Percentiles rank a stretch among this genome's conserved stretches.
Conservation (phyloP, 2,888 invertebrate species). For the Eudasyphora cyanicolor region DNA sequence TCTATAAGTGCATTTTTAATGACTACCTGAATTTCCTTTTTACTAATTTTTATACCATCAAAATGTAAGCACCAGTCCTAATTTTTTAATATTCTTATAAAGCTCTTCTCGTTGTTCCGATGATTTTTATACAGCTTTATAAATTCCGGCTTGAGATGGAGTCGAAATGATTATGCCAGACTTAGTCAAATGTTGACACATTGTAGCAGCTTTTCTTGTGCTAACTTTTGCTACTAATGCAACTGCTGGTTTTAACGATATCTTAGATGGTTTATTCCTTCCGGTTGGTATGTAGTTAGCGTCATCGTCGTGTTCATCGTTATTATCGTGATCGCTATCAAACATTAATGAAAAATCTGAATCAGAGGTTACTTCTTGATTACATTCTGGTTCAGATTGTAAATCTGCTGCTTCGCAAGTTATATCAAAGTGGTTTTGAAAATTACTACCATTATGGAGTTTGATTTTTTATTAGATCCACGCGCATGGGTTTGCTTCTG, state of each 20-base stretch:
- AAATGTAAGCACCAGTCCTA: background rate
- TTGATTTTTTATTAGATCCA: no score
- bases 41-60: background rate
- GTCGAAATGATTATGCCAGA: no score
- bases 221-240: background rate
- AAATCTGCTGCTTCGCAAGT: no score
- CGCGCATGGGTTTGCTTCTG: no score
- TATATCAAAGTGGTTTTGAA: no score
- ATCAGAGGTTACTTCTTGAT: background rate
- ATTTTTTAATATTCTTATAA: background rate
- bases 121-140: background rate
- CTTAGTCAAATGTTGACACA: no score
- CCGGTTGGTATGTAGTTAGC: background rate
- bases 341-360: background rate
- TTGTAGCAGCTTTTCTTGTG: background rate
- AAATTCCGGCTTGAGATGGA: conserved; percentile 1
- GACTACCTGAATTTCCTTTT: background rate
- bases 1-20: background rate
- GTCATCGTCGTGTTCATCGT: background rate
- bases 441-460: no score
- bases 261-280: background rate
- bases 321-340: background rate
- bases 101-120: background rate
- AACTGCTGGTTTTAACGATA: background rate
- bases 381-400: background rate